Evolutionary conservation across 2,888 invertebrate genomes (phyloP), one percentile per base, ranked within the genome.

Genomic region (Ditylenchus weischeri): DNA sequence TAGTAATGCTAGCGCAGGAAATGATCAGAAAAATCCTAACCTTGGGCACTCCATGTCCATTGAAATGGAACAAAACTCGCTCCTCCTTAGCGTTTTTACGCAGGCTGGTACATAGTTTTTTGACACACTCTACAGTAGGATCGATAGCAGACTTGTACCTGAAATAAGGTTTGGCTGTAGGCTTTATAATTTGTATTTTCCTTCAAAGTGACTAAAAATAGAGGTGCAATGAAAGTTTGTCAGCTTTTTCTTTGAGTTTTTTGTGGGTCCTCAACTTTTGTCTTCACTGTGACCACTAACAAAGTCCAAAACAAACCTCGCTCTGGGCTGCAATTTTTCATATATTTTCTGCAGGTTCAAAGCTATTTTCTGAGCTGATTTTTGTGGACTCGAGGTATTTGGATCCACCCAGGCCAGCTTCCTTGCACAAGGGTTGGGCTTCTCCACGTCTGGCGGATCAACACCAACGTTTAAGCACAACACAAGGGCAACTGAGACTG

Each of bases 401-500:
- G 96, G 95, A 78, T 87, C 87, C 83, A 94, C 91, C 98, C 98
- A 98, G 83, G 94, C 94, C 84, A 96, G 93, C 11, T 77, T 65
- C 13, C 72, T 67, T 11, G 98, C 93, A 85, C 95, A 94, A 0
- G 96, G 95, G 81, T 93, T 91, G 5, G 93, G 79, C 65, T 96
- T 96, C 48, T 94, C 90, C 65, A 96, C 89, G 84, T 98, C 98
- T 0, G 98, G 98, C 2, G 98, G 98, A 85, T 99, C 98, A 23
- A 98, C 95, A n/a, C 96, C 96, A 66, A 98, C 91, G 85, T 99
- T 98, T 51, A 98, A 87, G 85, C 98, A 99, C 57, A 98, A 86
- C 38, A 98, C 95, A 71, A 99, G 86, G 0, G 96, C 96, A 68
- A 98, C 96, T 85, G 95, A 95, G 69, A 96, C 95, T 0, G 98